Conservation (phyloP, 1,140 invertebrate species). For the Heliconius nattereri region DNA sequence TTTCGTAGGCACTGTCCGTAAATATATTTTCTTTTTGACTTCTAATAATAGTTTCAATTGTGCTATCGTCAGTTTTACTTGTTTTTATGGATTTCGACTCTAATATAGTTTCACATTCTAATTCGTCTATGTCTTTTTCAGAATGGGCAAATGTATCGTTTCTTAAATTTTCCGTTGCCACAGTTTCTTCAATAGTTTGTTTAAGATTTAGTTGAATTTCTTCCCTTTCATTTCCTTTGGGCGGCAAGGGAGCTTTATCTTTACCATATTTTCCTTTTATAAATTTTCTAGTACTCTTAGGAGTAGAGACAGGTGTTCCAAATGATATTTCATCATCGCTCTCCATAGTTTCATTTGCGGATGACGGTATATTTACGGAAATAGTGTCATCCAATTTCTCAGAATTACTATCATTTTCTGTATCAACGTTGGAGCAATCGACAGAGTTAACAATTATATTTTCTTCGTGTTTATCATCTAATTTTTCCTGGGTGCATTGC, state of each 20-base stretch:
- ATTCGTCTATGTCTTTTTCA: background rate
- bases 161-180: background rate
- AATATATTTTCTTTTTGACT: background rate
- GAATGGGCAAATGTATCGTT: background rate
- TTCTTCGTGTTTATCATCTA: background rate
- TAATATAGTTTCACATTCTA: background rate
- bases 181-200: background rate
- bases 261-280: conserved; percentile 75
- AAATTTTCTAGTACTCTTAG: conserved; percentile 63
- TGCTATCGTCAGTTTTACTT: background rate
- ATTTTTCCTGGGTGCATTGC: background rate
- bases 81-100: background rate
- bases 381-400: conserved; percentile 44
- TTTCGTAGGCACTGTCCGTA: conserved; percentile 21
- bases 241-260: conserved; percentile 67
- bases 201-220: background rate
- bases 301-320: conserved; percentile 77
- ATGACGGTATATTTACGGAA: conserved; percentile 47
- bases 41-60: background rate
- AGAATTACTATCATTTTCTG: conserved; percentile 26
- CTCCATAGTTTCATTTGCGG: conserved; percentile 60
- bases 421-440: background rate
- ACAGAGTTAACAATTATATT: background rate
- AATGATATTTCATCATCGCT: conserved; percentile 75
- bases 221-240: background rate